Evolutionary conservation across 2,888 invertebrate genomes (phyloP), one percentile per base, ranked within the genome.

Genomic region (Drosophila yooni): DNA sequence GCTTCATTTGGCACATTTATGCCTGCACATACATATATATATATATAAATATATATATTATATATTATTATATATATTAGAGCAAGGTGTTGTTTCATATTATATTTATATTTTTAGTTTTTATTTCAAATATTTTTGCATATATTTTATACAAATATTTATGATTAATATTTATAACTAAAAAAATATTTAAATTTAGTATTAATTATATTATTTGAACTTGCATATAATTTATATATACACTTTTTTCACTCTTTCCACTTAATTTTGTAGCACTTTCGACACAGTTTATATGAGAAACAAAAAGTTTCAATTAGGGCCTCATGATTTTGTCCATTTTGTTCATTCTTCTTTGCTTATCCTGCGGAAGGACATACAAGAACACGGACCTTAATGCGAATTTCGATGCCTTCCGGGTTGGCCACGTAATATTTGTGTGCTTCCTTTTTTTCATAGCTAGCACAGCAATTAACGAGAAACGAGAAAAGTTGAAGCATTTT

Each of bases 401-500:
- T 48, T 65, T 58, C 60, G 57, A 48, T 61, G 66, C 52, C 60
- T 66, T 60, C 29, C 70, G 66, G 48, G 63, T 60, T 70, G 81
- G 81, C 76, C 70, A 77, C 73, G 81, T 79, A 76, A 81, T 70
- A 69, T 72, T 77, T 58, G 51, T 58, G 52, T 33, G 61, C 25
- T 43, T 43, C 15, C 34, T 7, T 36, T 34, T 53, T 48, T 43
- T 43, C 27, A 33, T 43, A 27, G 50, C 65, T 65, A 56, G 65
- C 53, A 50, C 46, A 63, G 63, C 56, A 81, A 81, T 81, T 81
- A 81, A 2, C 7, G 64, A 46, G 11, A 3, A 81, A 4, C 7
- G 64, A 34, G 58, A 57, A 62, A 36, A 46, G 46, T 61, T 64
- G 38, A 56, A 56, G 58, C 43, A 58, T 48, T 48, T 38, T 58